Conservation (phyloP, 2,797 vertebrate genomes). For the Cuniculus paca region DNA sequence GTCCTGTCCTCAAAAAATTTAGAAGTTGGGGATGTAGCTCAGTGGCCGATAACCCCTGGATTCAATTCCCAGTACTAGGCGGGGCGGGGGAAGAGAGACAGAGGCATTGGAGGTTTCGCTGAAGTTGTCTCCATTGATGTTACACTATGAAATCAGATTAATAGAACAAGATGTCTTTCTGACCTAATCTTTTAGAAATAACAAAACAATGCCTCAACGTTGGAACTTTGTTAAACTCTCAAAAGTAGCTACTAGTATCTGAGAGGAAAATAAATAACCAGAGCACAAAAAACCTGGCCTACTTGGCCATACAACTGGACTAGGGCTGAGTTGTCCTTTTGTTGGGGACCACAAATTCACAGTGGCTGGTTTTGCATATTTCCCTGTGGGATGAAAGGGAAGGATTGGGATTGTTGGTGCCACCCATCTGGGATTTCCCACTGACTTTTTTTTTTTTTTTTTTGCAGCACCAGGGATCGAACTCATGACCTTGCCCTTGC, state of each 20-base stretch:
- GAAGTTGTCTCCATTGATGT: neutral
- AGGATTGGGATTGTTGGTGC: no score
- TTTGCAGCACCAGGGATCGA: no score
- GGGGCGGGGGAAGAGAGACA: no score
- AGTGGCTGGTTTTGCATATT: no score
- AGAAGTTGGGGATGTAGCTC: neutral
- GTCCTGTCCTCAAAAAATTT: neutral
- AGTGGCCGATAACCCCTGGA: neutral
- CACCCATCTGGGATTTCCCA: no score
- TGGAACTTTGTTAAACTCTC: neutral
- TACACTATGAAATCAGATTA: constrained; percentile 20
- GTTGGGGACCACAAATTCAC: no score
- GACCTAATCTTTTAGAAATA: constrained; percentile 18
- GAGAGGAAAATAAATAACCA: neutral
- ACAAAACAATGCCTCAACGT: neutral
- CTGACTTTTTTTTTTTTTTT: no score
- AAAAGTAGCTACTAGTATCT: neutral
- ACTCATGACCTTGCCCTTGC: no score
- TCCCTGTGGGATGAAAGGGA: no score
- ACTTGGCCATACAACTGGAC: neutral
- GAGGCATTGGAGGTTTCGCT: neutral
- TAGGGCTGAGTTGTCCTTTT: neutral
- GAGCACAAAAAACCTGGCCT: neutral
- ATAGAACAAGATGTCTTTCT: neutral
- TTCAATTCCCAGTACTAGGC: neutral